Evolutionary conservation across 2,113 vertebrate species (phyloP).

Genomic region (Rana temporaria): DNA sequence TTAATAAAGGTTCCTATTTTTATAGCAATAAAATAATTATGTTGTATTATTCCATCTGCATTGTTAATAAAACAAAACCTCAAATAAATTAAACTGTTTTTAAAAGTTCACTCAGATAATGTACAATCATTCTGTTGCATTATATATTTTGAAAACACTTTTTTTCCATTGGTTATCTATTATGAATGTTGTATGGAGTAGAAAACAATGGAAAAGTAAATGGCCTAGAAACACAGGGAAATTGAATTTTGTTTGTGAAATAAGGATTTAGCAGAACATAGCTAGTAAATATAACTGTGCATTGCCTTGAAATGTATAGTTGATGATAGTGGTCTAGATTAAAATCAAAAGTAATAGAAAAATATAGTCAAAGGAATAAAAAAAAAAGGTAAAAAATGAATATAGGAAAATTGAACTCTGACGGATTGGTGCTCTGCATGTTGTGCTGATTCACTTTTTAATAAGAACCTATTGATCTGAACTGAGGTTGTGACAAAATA

Average conservation of each 20-base stretch:
- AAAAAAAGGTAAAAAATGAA: conserved; percentile 21
- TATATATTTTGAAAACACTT: background rate
- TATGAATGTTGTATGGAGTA: background rate
- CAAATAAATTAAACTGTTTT: background rate
- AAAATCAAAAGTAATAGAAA: conserved; percentile 23
- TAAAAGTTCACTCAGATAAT: background rate
- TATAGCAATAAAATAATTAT: too few relatives aligned
- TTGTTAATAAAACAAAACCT: background rate
- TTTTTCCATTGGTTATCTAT: conserved; percentile 2
- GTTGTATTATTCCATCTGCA: background rate
- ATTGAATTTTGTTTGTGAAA: conserved; percentile 32
- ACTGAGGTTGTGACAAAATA: conserved; percentile 16
- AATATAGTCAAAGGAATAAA: conserved; percentile 3
- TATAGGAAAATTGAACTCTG: conserved; percentile 19
- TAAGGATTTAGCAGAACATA: conserved; percentile 38
- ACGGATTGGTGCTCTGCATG: background rate
- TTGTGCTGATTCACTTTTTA: conserved; percentile 18
- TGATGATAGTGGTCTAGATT: conserved; percentile 33
- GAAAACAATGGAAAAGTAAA: conserved; percentile 25
- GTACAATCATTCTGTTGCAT: background rate
- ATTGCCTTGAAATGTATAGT: conserved; percentile 37
- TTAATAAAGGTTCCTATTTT: too few relatives aligned
- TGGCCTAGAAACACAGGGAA: conserved; percentile 8
- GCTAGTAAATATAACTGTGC: conserved; percentile 17
- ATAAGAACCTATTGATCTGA: conserved; percentile 25